These are phyloP conservation scores for Drosophila crucigera DNA, from an alignment of 2,888 invertebrate species.

Conservation along the genomic window DNA sequence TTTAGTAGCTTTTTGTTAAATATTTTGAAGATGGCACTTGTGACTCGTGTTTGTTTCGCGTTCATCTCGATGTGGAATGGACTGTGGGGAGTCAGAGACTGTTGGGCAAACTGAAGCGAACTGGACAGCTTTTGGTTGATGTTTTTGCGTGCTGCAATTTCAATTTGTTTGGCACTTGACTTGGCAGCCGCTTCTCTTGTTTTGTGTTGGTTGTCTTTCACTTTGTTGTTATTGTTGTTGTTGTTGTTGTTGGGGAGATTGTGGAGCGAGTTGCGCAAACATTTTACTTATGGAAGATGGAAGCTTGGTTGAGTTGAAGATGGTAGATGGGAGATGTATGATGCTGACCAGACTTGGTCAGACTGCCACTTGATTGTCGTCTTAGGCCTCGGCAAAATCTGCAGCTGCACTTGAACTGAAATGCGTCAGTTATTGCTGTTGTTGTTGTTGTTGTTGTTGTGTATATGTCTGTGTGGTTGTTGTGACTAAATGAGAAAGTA, in stretches of 20 bases:
- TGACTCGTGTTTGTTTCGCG: not conserved
- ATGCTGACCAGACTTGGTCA: constrained; percentile 37
- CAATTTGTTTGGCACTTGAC: constrained; percentile 79
- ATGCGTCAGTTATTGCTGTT: constrained; percentile 63
- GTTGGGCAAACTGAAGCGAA: constrained; percentile 5
- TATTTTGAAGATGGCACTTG: constrained; percentile 1
- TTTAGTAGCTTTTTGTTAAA: not conserved
- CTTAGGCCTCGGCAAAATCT: constrained; percentile 54
- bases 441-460: not conserved
- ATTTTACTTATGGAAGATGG: constrained; percentile 66
- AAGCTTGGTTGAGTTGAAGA: constrained; percentile 10
- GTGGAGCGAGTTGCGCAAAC: constrained; percentile 73
- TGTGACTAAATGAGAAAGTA: constrained; percentile 74
- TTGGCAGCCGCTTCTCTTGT: constrained; percentile 40
- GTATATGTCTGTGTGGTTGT: not conserved
- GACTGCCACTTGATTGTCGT: constrained; percentile 61
- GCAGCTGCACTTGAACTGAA: constrained; percentile 78
- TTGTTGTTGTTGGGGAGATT: constrained; percentile 37
- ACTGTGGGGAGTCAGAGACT: constrained; percentile 1
- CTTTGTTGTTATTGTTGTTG: constrained; percentile 33
- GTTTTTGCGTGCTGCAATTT: constrained; percentile 79
- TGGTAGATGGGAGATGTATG: constrained; percentile 19
- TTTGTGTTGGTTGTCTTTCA: constrained; percentile 55
- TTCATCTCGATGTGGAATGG: constrained; percentile 20
- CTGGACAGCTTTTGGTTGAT: constrained; percentile 57